Evolutionary conservation across 1,140 invertebrate species (phyloP).

Genomic region (Oryctes rhinoceros): DNA sequence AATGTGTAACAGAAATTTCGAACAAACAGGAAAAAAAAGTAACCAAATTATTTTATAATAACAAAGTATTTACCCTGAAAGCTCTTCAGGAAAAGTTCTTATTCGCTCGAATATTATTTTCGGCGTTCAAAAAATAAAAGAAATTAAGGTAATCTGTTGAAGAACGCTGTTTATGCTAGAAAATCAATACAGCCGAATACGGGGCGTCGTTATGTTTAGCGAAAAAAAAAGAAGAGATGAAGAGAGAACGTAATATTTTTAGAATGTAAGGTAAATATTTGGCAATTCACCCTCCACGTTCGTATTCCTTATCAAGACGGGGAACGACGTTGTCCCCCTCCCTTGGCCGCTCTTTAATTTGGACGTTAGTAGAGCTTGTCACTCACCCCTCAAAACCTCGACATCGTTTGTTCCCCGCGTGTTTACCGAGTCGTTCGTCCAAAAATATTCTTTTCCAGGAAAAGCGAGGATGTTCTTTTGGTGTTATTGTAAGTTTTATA

Average conservation of each 20-base stretch:
- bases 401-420: background rate
- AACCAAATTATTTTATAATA: too few relatives aligned
- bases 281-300: slow-evolving; percentile 10
- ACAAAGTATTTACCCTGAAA: too few relatives aligned
- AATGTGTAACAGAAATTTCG: too few relatives aligned
- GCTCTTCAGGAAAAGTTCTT: too few relatives aligned
- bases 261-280: slow-evolving; percentile 43
- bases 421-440: slow-evolving; percentile 3
- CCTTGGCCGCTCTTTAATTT: slow-evolving; percentile 33
- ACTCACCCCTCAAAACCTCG: background rate
- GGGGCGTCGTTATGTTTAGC: background rate
- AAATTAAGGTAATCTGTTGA: slow-evolving; percentile 13
- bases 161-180: slow-evolving; percentile 2
- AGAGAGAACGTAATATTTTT: slow-evolving; percentile 29
- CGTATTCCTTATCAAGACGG: slow-evolving; percentile 17
- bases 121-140: background rate
- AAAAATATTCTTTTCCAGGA: background rate
- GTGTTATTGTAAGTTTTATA: background rate
- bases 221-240: slow-evolving; percentile 21
- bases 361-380: background rate
- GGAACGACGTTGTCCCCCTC: too few relatives aligned
- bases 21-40: too few relatives aligned
- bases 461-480: background rate
- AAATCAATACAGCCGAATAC: slow-evolving; percentile 17
- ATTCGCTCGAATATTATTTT: too few relatives aligned